Percentiles rank a stretch among this genome's conserved stretches.
Conservation (phyloP, 2,888 invertebrate species). For the Pseudanteris insignis region DNA sequence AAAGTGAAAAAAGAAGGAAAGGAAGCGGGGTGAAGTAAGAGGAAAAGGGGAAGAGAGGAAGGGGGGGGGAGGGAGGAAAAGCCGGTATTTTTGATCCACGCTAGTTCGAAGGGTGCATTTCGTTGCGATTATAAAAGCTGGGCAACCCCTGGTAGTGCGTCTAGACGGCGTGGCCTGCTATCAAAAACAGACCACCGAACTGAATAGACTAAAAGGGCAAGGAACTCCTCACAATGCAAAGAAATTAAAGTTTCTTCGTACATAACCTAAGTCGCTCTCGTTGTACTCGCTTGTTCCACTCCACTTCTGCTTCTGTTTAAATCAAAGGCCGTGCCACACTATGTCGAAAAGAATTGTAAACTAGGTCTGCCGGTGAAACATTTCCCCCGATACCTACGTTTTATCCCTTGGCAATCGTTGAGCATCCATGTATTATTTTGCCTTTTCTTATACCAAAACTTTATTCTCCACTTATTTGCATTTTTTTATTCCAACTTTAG, state of each 20-base stretch:
- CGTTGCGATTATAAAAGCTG: slow-evolving; percentile 64
- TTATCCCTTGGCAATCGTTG: no score
- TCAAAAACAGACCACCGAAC: slow-evolving; percentile 64
- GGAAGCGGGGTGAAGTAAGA: no score
- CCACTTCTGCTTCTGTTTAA: slow-evolving; percentile 41
- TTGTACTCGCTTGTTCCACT: slow-evolving; percentile 23
- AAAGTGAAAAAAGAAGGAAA: no score
- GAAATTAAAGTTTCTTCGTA: slow-evolving; percentile 63
- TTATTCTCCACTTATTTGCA: neutral
- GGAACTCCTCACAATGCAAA: slow-evolving; percentile 63
- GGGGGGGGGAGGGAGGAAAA: slow-evolving; percentile 12
- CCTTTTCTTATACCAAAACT: no score
- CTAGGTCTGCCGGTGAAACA: slow-evolving; percentile 29
- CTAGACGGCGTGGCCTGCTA: slow-evolving; percentile 62
- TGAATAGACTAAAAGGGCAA: slow-evolving; percentile 64
- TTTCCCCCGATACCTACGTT: slow-evolving; percentile 18
- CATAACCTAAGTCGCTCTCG: slow-evolving; percentile 38
- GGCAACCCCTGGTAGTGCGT: slow-evolving; percentile 58
- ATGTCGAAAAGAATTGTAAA: slow-evolving; percentile 39
- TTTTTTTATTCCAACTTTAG: neutral
- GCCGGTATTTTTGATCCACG: slow-evolving; percentile 61
- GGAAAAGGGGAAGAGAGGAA: slow-evolving; percentile 6
- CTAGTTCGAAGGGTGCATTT: slow-evolving; percentile 61
- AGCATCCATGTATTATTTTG: no score
- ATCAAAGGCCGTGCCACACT: slow-evolving; percentile 45